A percentile compares a stretch with the other conserved stretches of the same genome.
These are phyloP conservation scores for Gambusia holbrooki DNA, from an alignment of 2,113 vertebrate genomes.

Conservation along the genomic window DNA sequence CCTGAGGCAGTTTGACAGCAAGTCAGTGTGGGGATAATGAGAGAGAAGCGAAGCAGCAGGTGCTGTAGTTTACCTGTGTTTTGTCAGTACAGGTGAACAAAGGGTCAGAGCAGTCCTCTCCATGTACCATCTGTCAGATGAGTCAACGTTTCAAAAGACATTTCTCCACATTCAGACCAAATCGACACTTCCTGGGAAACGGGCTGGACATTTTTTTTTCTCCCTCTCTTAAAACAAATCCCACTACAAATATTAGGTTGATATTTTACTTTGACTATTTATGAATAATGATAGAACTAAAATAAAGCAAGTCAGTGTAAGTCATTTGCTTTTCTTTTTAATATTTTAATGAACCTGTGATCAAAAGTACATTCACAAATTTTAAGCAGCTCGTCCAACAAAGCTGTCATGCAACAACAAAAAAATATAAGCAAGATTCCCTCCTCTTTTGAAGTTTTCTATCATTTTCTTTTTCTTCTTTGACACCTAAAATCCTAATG, in stretches of 20 bases:
- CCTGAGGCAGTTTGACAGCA: conserved; percentile 15
- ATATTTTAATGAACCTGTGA: background rate
- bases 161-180: conserved; percentile 44
- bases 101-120: conserved; percentile 53
- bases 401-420: background rate
- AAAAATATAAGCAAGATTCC: background rate
- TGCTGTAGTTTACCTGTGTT: conserved; percentile 11
- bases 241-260: no score
- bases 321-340: no score
- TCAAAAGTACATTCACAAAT: conserved; percentile 10
- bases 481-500: conserved; percentile 26
- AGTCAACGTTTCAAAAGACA: conserved; percentile 46
- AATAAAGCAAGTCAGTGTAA: no score
- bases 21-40: background rate
- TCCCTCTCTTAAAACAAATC: background rate
- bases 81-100: conserved; percentile 37
- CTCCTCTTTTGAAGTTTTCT: background rate
- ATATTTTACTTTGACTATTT: no score
- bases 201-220: no score
- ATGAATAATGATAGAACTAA: no score
- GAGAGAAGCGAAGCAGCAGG: conserved; percentile 30
- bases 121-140: conserved; percentile 71
- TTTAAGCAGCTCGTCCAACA: background rate
- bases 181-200: conserved; percentile 9
- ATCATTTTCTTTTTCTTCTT: conserved; percentile 2